These are phyloP conservation scores for Hofmannophila pseudospretella DNA, from an alignment of 2,888 invertebrate species.

Conservation along the genomic window DNA sequence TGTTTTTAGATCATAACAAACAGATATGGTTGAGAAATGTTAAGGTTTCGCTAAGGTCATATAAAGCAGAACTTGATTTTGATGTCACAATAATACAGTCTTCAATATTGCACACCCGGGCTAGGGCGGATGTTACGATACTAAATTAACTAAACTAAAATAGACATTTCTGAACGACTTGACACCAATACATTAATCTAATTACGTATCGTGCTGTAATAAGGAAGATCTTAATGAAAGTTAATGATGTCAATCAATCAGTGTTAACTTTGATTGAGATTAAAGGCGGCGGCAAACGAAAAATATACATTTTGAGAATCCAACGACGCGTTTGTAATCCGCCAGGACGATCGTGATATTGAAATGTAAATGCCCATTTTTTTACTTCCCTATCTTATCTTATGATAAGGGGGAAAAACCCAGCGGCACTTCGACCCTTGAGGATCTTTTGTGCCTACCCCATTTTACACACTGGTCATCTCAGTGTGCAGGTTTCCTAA, in stretches of 20 bases:
- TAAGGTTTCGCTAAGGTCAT: background rate
- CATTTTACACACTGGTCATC: no score
- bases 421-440: no score
- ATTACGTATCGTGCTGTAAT: background rate
- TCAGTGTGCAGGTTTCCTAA: no score
- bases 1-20: background rate
- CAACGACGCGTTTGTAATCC: no score
- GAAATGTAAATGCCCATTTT: no score
- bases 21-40: background rate
- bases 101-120: background rate
- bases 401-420: no score
- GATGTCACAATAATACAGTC: background rate
- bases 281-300: no score
- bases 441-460: no score
- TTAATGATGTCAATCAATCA: background rate
- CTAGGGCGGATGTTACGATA: constrained; percentile 1
- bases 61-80: background rate
- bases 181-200: constrained; percentile 1
- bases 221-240: background rate
- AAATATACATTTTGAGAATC: no score
- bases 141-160: background rate
- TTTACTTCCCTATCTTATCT: no score
- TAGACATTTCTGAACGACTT: background rate
- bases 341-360: no score
- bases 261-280: no score